These are phyloP conservation scores for Dolichopus griseipennis DNA, from an alignment of 2,888 invertebrate species.

Conservation along the genomic window DNA sequence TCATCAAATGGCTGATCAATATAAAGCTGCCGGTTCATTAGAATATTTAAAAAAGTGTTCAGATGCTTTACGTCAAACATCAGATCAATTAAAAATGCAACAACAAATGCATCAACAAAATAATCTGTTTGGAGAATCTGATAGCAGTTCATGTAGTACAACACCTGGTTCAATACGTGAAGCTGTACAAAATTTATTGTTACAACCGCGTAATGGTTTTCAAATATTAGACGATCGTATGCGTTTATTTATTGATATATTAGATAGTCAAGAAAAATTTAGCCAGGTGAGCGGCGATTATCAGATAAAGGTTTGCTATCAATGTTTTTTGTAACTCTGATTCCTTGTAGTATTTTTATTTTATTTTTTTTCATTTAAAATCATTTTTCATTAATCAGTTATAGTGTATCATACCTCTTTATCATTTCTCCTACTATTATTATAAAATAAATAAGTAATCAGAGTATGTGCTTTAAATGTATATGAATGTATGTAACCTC, in stretches of 20 bases:
- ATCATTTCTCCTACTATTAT: no score
- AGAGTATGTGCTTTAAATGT: no score
- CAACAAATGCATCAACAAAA: constrained; percentile 30
- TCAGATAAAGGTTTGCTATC: constrained; percentile 9
- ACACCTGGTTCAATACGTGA: constrained; percentile 59
- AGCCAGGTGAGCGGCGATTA: constrained; percentile 55
- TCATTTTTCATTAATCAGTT: no score
- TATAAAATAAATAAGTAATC: no score
- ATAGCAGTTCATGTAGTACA: constrained; percentile 40
- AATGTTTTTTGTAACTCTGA: constrained; percentile 3
- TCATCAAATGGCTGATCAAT: constrained; percentile 42
- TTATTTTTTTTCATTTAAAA: background rate
- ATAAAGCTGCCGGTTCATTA: constrained; percentile 41
- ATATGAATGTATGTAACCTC: no score
- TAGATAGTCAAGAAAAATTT: constrained; percentile 72
- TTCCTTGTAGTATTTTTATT: background rate
- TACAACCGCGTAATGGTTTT: constrained; percentile 64
- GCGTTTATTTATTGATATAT: constrained; percentile 69
- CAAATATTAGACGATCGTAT: constrained; percentile 70
- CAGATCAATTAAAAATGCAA: constrained; percentile 36
- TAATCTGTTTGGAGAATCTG: constrained; percentile 25
- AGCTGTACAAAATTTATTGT: constrained; percentile 58
- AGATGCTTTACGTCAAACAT: constrained; percentile 41
- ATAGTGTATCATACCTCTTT: no score
- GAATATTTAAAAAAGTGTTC: constrained; percentile 43